Evolutionary conservation across 1,140 invertebrate species (phyloP), one percentile per base, ranked within the genome.

Genomic region (Hermatobates lingyangjiaoensis): DNA sequence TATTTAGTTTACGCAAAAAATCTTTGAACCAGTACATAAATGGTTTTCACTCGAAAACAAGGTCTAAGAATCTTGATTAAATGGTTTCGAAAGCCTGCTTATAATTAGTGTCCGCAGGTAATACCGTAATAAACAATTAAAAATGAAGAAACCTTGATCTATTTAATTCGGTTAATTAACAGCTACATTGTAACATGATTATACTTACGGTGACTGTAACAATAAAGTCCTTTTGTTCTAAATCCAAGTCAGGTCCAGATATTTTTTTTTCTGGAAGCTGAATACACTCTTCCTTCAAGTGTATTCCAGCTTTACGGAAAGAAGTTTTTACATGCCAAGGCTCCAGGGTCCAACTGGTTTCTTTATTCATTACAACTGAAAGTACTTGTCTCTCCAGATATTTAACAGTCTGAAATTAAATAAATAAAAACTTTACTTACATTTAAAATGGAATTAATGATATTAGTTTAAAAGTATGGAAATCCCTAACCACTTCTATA

Each of bases 191-290:
- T 26, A 47, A 4, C 5, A 25, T 15, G 21, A 27, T 12, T 27
- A 47, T 39, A 60, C 63, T 66, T 65, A 90, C 78, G 4, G 77
- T 88, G 5, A 93, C 70, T 47, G 70, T 82, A 5, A 87, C 71
- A 60, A 71, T 76, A 68, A 93, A 92, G 60, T 85, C 77, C 65
- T 88, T 89, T 20, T 73, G 73, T 65, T 92, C 75, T 34, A 81
- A 66, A 38, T 72, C 67, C 26, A 85, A 61, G 67, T 92, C 76
- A 1, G 87, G 88, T 0, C 87, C 88, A 53, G 67, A 69, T 51
- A 92, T 89, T 48, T 70, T 60, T 53, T 74, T 70, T 28, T 75
- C 64, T 2, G 87, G 87, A 64, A 93, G 63, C 48, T 73, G 74
- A 50, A 93, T 85, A 23, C 77, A 71, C 56, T 81, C 63, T 46